phyloP scores from a whole-genome alignment of 2,888 invertebrate species.

The Cynaeus angustus region DNA sequence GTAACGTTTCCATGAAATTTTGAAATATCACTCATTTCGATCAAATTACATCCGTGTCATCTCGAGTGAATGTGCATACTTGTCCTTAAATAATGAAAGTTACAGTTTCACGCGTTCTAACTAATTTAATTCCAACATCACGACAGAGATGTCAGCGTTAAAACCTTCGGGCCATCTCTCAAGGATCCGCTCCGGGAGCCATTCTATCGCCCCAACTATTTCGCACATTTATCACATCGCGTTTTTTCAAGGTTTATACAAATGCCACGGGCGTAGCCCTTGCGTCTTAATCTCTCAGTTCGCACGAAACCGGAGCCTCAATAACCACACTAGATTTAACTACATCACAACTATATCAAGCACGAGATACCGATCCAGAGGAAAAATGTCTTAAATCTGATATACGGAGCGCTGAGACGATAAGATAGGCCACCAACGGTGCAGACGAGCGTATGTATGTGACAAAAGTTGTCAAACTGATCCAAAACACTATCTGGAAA shows the following conservation, averaged over 20 bases:
- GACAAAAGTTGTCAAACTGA: no score
- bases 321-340: neutral
- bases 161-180: constrained; percentile 45
- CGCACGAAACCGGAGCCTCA: neutral
- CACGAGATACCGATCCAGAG: no score
- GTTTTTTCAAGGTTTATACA: constrained; percentile 37
- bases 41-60: constrained; percentile 46
- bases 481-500: no score
- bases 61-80: constrained; percentile 45
- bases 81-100: constrained; percentile 50
- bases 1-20: constrained; percentile 41
- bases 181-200: constrained; percentile 47
- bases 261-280: constrained; percentile 26
- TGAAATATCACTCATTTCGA: constrained; percentile 27
- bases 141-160: constrained; percentile 45
- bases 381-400: neutral
- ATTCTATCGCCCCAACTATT: constrained; percentile 30
- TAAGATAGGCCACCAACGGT: neutral
- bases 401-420: neutral
- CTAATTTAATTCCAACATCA: constrained; percentile 46
- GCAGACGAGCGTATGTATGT: neutral
- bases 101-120: constrained; percentile 48
- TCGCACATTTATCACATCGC: constrained; percentile 6
- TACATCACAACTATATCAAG: neutral
- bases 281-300: constrained; percentile 1